Base-by-base conservation (phyloP, 2,797 vertebrate genomes). In the Lagodon rhomboides region DNA sequence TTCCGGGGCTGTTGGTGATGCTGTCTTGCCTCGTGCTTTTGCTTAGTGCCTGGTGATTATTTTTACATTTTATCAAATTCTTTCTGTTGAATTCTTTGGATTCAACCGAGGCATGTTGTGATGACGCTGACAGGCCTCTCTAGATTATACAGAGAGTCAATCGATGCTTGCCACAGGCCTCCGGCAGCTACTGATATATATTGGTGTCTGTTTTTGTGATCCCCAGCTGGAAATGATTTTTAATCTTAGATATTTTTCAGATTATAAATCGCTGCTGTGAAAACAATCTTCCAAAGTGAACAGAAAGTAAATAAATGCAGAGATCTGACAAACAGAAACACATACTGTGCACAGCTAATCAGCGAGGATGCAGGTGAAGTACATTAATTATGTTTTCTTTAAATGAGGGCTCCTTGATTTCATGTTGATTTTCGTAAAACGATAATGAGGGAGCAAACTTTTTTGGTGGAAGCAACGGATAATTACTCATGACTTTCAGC, bases 61-160 rank as follows among this genome's bases (percentile, higher is more conserved):
- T 82, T 79, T 78, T 11, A 54, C 44, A 74, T 53, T 64, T 54
- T 5, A 65, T 67, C 47, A 70, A 58, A 79, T 47, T 55, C 3
- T 59, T n/a, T 54, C 38, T 25, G 9, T 27, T 27, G 3, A 69
- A 43, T 17, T 43, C 17, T 61, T 56, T 49, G 12, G 56, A 53
- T 70, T 44, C 9, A 62, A 62, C 59, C 56, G 59, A 76, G 17
- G 10, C 50, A 43, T 53, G 34, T 11, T 20, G 34, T 67, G 59
- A 60, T 38, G 71, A 38, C 70, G 46, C 54, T 66, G 76, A 49
- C 73, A 62, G 67, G 11, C 54, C 18, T 60, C 20, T 22, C 22
- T 25, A 51, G 58, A 69, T 63, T 60, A 77, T 8, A 55, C n/a
- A 58, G 22, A 30, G 5, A 64, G 44, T 56, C 60, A 47, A 46